A percentile compares a stretch with the other conserved stretches of the same genome.
These are phyloP conservation scores for Charina bottae DNA, from an alignment of 2,113 vertebrate genomes.

Conservation along the genomic window DNA sequence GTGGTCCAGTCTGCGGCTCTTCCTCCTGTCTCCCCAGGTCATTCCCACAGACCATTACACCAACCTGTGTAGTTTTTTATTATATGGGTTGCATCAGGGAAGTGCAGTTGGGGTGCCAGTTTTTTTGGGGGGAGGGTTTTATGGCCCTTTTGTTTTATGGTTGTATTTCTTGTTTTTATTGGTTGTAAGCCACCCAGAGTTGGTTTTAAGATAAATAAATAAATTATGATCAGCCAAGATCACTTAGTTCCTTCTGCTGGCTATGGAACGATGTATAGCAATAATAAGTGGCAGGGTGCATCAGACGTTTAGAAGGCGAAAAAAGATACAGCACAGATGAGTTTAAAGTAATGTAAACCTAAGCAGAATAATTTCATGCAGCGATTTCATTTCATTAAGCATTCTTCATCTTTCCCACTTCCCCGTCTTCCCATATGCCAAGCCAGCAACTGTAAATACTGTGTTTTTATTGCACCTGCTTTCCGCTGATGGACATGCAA, in stretches of 20 bases:
- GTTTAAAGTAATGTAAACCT: conserved; percentile 14
- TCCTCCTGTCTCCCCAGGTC: too few species aligned
- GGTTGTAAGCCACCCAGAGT: neutral
- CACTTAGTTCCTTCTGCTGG: neutral
- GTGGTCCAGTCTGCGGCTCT: too few species aligned
- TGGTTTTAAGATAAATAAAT: neutral
- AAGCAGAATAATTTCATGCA: conserved; percentile 5
- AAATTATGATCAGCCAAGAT: neutral
- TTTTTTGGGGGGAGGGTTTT: neutral
- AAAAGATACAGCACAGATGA: neutral
- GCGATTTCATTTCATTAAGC: conserved; percentile 31
- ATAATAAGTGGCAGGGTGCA: neutral
- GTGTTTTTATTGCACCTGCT: neutral
- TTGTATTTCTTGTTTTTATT: neutral
- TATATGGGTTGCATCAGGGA: too few species aligned
- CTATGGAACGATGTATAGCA: neutral
- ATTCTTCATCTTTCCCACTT: conserved; percentile 13
- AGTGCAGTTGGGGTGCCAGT: neutral
- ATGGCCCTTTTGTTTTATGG: neutral
- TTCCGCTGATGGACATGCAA: conserved; percentile 40
- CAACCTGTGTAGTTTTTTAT: too few species aligned
- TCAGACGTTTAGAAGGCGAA: neutral
- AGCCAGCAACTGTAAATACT: accelerated
- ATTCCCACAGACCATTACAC: too few species aligned
- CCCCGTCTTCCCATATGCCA: accelerated